Evolutionary conservation across 2,113 vertebrate species (phyloP), one percentile per base, ranked within the genome.

Genomic region (Lota lota): DNA sequence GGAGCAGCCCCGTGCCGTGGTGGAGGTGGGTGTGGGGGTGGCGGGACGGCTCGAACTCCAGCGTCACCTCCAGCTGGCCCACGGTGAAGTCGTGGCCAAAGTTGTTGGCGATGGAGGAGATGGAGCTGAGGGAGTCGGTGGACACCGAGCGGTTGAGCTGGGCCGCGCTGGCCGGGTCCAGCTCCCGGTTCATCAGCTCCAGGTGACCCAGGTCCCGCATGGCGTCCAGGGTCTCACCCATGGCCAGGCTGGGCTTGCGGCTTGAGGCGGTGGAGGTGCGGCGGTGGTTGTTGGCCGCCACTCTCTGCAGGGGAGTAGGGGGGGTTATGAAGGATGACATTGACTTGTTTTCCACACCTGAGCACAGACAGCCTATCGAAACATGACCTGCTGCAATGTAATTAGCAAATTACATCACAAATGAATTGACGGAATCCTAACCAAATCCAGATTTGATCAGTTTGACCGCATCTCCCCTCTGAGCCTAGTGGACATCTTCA

Each of bases 31-130:
- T 84, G 21, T 71, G 76, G 1, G 51, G 90, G 81, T 11, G 91
- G 83, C 73, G 78, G 76, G 1, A 76, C 10, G 0, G 54, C 67
- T 95, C 91, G 4, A 95, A 94, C 80, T 97, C 95, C 81, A 99
- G 89, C 53, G 89, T 93, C 71, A 98, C 95, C 89, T 99, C 97
- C 85, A 98, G 90, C 92, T 98, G 97, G 61, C 97, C 97, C 60
- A 98, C 93, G 0, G 93, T 95, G 90, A 94, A 94, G 76, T 98
- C 96, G 50, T 97, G 95, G 76, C 97, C 97, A 0, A 99, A 99
- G 79, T 94, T 98, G 85, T 98, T 96, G 72, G 94, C 96, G 61
- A 99, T 93, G 22, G 97, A 99, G 50, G 97, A 99, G 88, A 99
- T 87, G 73, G 96, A 99, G 88, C 93, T 95, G 77, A 99, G 93